Percentiles rank a stretch among this genome's conserved stretches.
Conservation (phyloP, 2,888 invertebrate genomes). For the Eudemis profundana region DNA sequence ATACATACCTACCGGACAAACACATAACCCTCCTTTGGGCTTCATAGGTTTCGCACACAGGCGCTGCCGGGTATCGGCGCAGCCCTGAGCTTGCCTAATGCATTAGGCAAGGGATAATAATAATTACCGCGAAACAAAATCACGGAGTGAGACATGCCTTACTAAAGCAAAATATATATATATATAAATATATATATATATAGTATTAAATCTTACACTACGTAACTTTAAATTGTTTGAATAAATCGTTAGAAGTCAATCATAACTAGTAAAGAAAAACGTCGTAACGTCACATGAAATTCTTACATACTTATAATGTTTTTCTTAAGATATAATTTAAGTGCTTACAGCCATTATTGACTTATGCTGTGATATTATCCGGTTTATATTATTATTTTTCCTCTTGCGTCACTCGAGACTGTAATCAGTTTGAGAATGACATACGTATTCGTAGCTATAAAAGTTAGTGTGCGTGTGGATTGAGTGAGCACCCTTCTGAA, state of each 20-base stretch:
- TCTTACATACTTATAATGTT: not conserved
- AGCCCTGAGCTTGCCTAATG: too few species aligned
- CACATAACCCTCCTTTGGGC: too few species aligned
- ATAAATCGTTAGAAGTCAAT: conserved; percentile 20
- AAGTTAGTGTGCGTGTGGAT: too few species aligned
- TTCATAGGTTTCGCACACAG: too few species aligned
- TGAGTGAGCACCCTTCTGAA: too few species aligned
- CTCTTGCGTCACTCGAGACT: not conserved
- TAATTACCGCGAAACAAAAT: not conserved
- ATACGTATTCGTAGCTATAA: too few species aligned
- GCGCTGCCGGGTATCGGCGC: too few species aligned
- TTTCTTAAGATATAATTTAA: not conserved
- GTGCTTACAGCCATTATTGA: not conserved
- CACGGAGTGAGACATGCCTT: too few species aligned
- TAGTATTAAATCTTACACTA: not conserved
- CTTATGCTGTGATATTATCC: not conserved
- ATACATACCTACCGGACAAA: too few species aligned
- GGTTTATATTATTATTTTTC: not conserved
- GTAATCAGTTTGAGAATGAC: not conserved
- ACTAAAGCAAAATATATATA: too few species aligned
- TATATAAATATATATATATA: too few species aligned
- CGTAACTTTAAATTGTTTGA: conserved; percentile 4
- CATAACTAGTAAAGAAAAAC: not conserved
- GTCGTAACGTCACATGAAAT: not conserved
- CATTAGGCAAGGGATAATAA: too few species aligned